Evolutionary conservation across 2,113 vertebrate species (phyloP), one percentile per base, ranked within the genome.

Genomic region (Lophius piscatorius): DNA sequence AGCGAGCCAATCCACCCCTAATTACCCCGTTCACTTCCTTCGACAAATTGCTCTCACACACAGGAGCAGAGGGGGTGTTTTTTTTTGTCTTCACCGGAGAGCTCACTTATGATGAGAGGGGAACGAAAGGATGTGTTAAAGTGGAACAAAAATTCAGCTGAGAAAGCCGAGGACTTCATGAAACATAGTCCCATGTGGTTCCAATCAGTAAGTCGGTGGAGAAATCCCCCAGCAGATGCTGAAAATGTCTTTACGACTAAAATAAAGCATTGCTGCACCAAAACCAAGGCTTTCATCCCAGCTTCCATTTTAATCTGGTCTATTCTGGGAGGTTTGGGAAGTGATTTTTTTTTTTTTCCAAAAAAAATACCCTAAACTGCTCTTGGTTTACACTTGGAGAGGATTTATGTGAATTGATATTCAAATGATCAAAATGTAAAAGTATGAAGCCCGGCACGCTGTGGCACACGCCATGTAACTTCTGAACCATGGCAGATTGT

Each of bases 151-250:
- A 63, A n/a, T 84, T 65, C 59, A 57, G 76, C 62, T 28, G 65
- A 70, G 61, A 67, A 69, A 77, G 65, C 56, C 23, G 12, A 45
- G n/a, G 57, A 54, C 65, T 79, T 77, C 34, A 65, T 74, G 71
- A 78, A 82, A 76, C 74, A 7, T 41, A 14, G 59, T 75, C 83
- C 68, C 81, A 52, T 35, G 81, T 68, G 81, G 58, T 63, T 74
- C 57, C 20, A 12, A 50, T 50, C 59, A 50, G 57, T 80, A 71
- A 81, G 70, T 72, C 56, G 65, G 45, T 42, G 9, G 52, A 76
- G 74, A 69, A 76, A 64, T 73, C 60, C 76, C 70, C 56, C 66
- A 47, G 50, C 66, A 62, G 56, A 76, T 55, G 50, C 58, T 52
- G 35, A 60, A 80, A 78, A 63, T 81, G 28, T 70, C 76, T 78